Base-by-base conservation (phyloP, 2,113 vertebrate genomes). In the Aegithalos caudatus region DNA sequence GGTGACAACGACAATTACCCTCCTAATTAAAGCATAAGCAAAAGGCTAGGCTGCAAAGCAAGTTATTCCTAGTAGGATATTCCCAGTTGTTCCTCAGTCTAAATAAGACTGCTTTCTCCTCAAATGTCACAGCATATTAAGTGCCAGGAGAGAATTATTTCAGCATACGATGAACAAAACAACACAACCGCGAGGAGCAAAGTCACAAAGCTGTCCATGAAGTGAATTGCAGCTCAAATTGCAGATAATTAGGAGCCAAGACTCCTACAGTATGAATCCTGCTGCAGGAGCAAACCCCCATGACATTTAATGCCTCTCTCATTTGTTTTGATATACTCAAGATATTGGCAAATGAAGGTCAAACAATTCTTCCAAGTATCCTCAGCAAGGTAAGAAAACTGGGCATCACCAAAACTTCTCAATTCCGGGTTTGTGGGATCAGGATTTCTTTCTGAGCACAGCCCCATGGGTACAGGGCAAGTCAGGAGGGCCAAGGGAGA, bases 81-180 rank as follows among this genome's bases (percentile, higher is more conserved):
- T 95, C 95, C 94, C 95, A 73, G 10, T 28, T 82, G 84, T 44
- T 88, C 58, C 38, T 70, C 62, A 58, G 65, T 47, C 77, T 80
- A 92, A 95, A 91, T 79, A 94, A 79, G 44, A 54, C 47, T 62
- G 47, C 93, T 92, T 96, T 94, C 81, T 71, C 58, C 70, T 92
- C 70, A 96, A 95, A 94, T 95, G 93, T 95, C 94, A 95, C 78
- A 92, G 84, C 81, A 95, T 95, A 91, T 50, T 95, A 88, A 92
- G 85, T 58, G 70, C 58, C 87, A 88, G 54, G 42, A 95, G 84
- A 95, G 74, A 91, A 82, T 92, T 95, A 77, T 73, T 91, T 88
- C 81, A 90, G 81, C 81, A 47, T 38, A 80, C n/a, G 51, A 96
- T 37, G 87, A 96, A 90, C 72, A 84, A 92, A 92, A 94, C 77